A percentile compares a stretch with the other conserved stretches of the same genome.
phyloP scores from a whole-genome alignment of 64 coral and sea anemone genomes.

The Montipora efflorescens region DNA sequence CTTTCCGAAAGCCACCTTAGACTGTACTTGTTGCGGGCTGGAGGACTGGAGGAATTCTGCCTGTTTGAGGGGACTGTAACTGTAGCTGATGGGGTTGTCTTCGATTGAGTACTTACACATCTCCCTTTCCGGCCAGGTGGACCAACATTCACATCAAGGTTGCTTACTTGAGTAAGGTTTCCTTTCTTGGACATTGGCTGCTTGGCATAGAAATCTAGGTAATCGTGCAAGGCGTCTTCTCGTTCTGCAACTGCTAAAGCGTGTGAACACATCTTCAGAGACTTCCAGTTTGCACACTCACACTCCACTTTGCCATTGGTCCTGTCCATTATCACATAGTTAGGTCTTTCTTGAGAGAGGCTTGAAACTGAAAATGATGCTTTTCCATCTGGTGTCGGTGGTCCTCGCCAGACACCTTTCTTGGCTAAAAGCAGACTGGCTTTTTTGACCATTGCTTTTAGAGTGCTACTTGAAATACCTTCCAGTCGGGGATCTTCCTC shows the following conservation, averaged over 20 bases:
- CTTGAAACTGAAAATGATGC: constrained; percentile 14
- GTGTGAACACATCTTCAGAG: constrained; percentile 28
- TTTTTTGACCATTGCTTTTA: constrained; percentile 5
- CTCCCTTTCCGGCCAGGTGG: not conserved
- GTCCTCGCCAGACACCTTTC: constrained; percentile 24
- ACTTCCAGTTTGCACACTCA: constrained; percentile 18
- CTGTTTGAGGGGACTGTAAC: not conserved
- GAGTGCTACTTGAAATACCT: not conserved
- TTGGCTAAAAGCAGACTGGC: not conserved
- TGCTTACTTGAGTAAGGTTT: not conserved
- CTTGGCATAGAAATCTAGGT: not conserved
- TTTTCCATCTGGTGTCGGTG: not conserved
- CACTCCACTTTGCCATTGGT: constrained; percentile 2
- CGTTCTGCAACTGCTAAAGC: constrained; percentile 19
- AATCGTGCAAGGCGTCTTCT: not conserved
- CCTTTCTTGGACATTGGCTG: not conserved
- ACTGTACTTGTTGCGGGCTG: too few species aligned
- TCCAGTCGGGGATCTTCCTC: constrained; percentile 15
- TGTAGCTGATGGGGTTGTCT: constrained; percentile 26
- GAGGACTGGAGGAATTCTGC: not conserved
- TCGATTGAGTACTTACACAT: not conserved
- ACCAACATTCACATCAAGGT: not conserved
- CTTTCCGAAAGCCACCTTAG: too few species aligned
- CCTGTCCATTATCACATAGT: constrained; percentile 13
- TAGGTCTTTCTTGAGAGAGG: not conserved